Conservation (phyloP, 2,113 vertebrate genomes). For the Psilopogon haemacephalus region DNA sequence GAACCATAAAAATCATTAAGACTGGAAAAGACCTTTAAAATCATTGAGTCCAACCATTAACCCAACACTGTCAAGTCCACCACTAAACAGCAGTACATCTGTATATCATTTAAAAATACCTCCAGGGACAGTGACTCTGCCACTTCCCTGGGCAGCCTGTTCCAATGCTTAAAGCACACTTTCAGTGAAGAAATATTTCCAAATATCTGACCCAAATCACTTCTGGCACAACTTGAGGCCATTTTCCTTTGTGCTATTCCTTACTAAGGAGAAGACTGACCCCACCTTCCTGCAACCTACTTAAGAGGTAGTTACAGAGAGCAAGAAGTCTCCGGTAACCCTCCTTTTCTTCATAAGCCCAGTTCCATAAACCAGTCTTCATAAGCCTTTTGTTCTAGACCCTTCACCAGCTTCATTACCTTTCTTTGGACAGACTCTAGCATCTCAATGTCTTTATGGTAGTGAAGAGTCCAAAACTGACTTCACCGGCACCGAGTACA, state of each 20-base stretch:
- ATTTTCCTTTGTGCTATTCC: neutral
- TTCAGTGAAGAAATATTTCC: neutral
- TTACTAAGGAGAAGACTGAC: fast-evolving
- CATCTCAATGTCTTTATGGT: neutral
- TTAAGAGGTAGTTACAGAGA: neutral
- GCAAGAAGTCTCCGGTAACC: fast-evolving
- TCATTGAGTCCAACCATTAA: neutral
- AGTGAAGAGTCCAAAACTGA: neutral
- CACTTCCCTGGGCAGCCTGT: neutral
- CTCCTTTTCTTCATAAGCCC: neutral
- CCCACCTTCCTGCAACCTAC: fast-evolving
- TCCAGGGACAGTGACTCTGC: fast-evolving
- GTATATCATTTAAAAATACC: neutral
- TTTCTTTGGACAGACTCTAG: neutral
- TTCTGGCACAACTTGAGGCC: neutral
- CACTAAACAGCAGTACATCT: neutral
- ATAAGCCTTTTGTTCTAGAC: neutral
- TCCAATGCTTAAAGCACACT: neutral
- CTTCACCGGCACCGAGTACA: neutral
- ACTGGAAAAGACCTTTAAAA: neutral
- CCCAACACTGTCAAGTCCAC: neutral
- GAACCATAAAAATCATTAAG: neutral
- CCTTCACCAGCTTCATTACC: neutral
- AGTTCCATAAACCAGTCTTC: neutral
- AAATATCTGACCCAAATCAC: neutral